phyloP scores from a whole-genome alignment of 1,140 invertebrate species.

The Telenomus remus region DNA sequence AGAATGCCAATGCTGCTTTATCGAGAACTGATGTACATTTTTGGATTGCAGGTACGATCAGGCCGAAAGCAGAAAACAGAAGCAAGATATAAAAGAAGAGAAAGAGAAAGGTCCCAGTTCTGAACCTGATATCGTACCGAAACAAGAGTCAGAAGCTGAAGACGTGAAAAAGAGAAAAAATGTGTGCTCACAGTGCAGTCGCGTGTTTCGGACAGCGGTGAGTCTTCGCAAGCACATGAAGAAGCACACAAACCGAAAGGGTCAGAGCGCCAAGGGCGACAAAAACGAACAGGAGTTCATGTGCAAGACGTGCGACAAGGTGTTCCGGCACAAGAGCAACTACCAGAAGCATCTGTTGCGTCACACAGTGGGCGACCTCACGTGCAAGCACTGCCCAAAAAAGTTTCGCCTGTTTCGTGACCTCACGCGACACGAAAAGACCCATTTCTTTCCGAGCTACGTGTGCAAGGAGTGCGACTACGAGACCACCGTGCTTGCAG shows the following conservation, averaged over 20 bases:
- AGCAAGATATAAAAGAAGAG: too few relatives aligned
- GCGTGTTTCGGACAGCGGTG: constrained; percentile 63
- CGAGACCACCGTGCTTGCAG: constrained; percentile 70
- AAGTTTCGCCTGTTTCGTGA: constrained; percentile 71
- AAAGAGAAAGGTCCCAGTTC: too few relatives aligned
- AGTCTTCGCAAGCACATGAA: constrained; percentile 68
- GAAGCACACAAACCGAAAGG: constrained; percentile 60
- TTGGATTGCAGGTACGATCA: too few relatives aligned
- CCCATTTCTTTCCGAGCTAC: constrained; percentile 70
- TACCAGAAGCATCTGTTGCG: constrained; percentile 69
- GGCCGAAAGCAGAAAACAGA: too few relatives aligned
- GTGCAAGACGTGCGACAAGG: constrained; percentile 70
- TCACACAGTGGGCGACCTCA: constrained; percentile 67
- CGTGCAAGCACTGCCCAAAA: constrained; percentile 71
- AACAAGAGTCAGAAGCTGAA: too few relatives aligned
- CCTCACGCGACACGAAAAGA: constrained; percentile 72
- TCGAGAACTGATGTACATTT: too few relatives aligned
- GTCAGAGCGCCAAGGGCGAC: too few relatives aligned
- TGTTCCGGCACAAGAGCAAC: constrained; percentile 70
- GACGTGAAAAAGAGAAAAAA: constrained; percentile 58
- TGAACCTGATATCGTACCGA: too few relatives aligned
- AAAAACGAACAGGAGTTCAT: constrained; percentile 59
- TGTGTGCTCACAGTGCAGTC: constrained; percentile 65
- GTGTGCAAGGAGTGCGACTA: constrained; percentile 73
- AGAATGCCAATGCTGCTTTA: too few relatives aligned